These are phyloP conservation scores for Caenorhabditis angaria DNA, from an alignment of 2,888 invertebrate genomes.

Conservation along the genomic window DNA sequence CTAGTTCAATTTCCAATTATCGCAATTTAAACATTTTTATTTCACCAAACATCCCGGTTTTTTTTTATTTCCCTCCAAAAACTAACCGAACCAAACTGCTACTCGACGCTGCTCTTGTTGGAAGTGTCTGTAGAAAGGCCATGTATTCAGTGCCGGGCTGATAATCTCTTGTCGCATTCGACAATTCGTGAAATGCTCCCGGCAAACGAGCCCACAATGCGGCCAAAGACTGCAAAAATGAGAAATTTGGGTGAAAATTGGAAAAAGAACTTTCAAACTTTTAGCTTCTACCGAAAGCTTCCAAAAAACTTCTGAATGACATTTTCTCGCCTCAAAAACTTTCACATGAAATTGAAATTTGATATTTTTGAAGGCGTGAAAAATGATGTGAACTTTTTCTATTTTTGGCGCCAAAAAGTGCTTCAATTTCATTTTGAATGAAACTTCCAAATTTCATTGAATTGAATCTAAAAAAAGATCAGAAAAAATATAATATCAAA, in stretches of 20 bases:
- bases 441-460: no score
- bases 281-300: no score
- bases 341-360: no score
- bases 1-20: no score
- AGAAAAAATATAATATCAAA: no score
- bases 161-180: conserved; percentile 74
- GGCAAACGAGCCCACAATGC: conserved; percentile 66
- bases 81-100: conserved; percentile 57
- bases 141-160: conserved; percentile 76
- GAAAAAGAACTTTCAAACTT: no score
- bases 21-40: no score
- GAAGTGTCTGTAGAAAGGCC: conserved; percentile 75
- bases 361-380: neutral
- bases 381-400: neutral
- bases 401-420: no score
- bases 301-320: no score
- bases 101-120: conserved; percentile 65
- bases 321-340: no score
- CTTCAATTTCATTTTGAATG: neutral
- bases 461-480: no score
- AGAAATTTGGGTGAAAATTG: neutral
- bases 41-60: neutral
- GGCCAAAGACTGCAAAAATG: conserved; percentile 58
- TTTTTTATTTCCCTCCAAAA: neutral
- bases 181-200: conserved; percentile 72